Base-by-base conservation (phyloP, 2,797 vertebrate genomes). In the Lateolabrax maculatus region DNA sequence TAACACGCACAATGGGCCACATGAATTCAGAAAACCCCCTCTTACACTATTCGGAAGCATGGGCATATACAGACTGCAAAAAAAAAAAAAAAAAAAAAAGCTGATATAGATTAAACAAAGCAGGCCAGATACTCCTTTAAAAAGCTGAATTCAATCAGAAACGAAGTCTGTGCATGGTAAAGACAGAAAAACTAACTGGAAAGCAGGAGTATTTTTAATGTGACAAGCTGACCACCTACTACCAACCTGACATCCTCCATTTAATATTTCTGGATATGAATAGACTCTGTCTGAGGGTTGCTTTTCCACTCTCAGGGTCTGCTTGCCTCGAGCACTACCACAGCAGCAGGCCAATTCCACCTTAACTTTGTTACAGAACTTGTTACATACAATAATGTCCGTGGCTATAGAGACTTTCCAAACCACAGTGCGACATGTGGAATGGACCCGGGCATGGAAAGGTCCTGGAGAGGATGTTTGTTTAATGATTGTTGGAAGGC, bases 381-480 rank as follows among this genome's bases (percentile, higher is more conserved):
- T 94, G 91, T 90, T 93, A 92, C 92, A 93, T 93, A 88, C 87
- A 94, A 94, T 94, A 93, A 92, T 36, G 82, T 89, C 79, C 66
- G 5, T 5, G 16, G 84, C 79, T 67, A 43, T 53, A 71, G 91
- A 92, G 75, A 80, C 88, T 93, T 93, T 92, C 92, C 93, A 95
- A 94, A 90, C 86, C 87, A 71, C 85, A 84, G 87, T 61, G 86
- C 64, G 91, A 92, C 88, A 91, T 90, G 85, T 90, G 88, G 88
- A 91, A 88, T 67, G 71, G 92, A 87, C 87, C 88, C 51, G 79
- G 71, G 85, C 86, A 90, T 79, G 84, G 84, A 85, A 87, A 90
- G 93, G 88, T 91, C 89, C 81, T 69, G 82, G 76, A 86, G 87
- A 93, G 93, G 94, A 93, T 94, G 92, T 94, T 93, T 93, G 91